Evolutionary conservation across 2,797 vertebrate species (phyloP).

Genomic region (Atherinosoma microstoma): DNA sequence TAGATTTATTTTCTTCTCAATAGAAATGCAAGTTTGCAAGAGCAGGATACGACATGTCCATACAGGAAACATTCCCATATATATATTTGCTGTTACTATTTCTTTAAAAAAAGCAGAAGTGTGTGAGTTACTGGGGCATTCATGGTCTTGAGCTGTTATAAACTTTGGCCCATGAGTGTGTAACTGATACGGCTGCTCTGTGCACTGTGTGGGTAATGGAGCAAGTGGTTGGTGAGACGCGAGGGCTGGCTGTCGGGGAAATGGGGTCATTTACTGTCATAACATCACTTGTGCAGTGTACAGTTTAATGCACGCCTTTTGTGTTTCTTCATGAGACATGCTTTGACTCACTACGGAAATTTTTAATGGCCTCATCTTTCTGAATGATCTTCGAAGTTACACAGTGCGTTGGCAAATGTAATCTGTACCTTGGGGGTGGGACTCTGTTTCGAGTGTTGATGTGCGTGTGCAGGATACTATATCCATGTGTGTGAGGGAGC

Average conservation of each 20-base stretch:
- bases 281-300: slow-evolving; percentile 38
- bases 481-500: slow-evolving; percentile 8
- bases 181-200: slow-evolving; percentile 63
- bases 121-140: background rate
- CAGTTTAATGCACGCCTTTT: slow-evolving; percentile 40
- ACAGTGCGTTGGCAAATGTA: slow-evolving; percentile 48
- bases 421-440: slow-evolving; percentile 39
- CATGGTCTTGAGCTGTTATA: slow-evolving; percentile 13
- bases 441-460: slow-evolving; percentile 5
- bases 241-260: slow-evolving; percentile 47
- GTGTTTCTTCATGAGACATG: slow-evolving; percentile 52
- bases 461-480: slow-evolving; percentile 21
- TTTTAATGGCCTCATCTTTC: slow-evolving; percentile 59
- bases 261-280: slow-evolving; percentile 67
- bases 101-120: background rate
- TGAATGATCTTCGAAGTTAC: slow-evolving; percentile 54
- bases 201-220: slow-evolving; percentile 71
- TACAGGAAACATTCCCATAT: background rate
- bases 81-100: background rate
- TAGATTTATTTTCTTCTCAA: background rate
- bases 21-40: background rate
- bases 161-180: slow-evolving; percentile 53
- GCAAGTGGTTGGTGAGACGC: slow-evolving; percentile 67
- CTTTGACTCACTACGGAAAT: slow-evolving; percentile 44
- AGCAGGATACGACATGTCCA: background rate